Base-by-base conservation (phyloP, 1,140 invertebrate genomes). In the Formica selysi region DNA sequence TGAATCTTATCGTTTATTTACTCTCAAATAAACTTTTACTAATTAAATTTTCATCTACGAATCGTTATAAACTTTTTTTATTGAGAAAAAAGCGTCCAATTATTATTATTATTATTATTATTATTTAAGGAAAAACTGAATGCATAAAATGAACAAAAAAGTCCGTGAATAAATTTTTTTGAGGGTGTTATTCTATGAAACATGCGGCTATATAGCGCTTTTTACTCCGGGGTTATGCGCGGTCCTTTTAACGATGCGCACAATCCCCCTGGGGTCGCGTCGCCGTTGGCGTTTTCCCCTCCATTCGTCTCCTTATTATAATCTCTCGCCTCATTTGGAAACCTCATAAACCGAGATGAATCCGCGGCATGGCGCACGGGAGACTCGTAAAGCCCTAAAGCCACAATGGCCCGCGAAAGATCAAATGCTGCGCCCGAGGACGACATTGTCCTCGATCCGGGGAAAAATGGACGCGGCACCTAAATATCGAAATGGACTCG, bases 241-340 rank as follows among this genome's bases (percentile, higher is more conserved):
- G 29, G 8, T 54, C 51, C n/a, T 74, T 81, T 74, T 64, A 74
- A 84, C 57, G 79, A 48, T 59, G 41, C 59, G 26, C 57, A 74
- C 29, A 64, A 84, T 84, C 59, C 57, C 57, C 70, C 48, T 6
- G 36, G 32, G 22, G 13, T 13, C 16, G 57, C 36, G 36, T 76
- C 73, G 68, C 38, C 61, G 41, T 74, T 44, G 74, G 11, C 65
- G 51, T 26, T 51, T 51, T 64, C 51, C 71, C 79, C 54, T 85
- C 70, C 57, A 68, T 78, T 87, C 67, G 70, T 48, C 65, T 71
- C 70, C 85, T 88, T 86, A 81, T 88, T 88, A 88, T 86, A 87
- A 87, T 86, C 86, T 87, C 59, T 65, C 74, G 73, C 81, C 86
- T 87, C 83, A 78, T 79, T 79, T 64, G 54, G 38, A 65, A 68